Evolutionary conservation across 1,140 invertebrate genomes (phyloP), one percentile per base, ranked within the genome.

Genomic region (Drosophila paulistorum): DNA sequence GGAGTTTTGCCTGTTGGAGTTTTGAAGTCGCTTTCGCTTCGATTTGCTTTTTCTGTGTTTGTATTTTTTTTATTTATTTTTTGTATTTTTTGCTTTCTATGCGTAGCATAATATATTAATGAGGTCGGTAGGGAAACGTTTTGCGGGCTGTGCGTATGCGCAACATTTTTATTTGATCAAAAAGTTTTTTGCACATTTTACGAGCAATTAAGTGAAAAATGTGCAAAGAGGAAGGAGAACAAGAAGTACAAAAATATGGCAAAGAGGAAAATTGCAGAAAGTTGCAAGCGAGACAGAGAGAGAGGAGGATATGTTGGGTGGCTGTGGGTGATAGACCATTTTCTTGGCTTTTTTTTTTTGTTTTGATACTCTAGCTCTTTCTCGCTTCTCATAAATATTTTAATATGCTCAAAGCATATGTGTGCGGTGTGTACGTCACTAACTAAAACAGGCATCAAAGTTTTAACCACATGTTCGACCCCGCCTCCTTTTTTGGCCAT

Each of bases 371-470:
- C 26, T 59, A 23, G 20, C 57, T 17, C 7, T 17, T 5, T 30
- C 14, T 35, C 55, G 35, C 57, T 35, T 20, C 61, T 63, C 39
- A 42, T 41, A 30, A 62, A 59, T 51, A 74, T 66, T 76, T 76
- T 76, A 68, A 51, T 66, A 76, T 73, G 59, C 62, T 59, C 54
- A 76, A 75, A 75, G 59, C 26, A 39, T 17, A 41, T 67, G 51
- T 39, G 20, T 14, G 2, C n/a, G 11, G 10, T 81, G 79, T 75
- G 71, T 65, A 76, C 57, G 77, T 69, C 67, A 87, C 69, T 79
- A 86, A 86, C 79, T 82, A 81, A 81, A 86, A 77, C 66, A 86
- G 79, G 76, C 82, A 86, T 86, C 83, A 86, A 86, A 86, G 79
- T 87, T 86, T 86, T 82, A 86, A 86, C 82, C 82, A 78, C 82